Base-by-base conservation (phyloP, 2,797 vertebrate species). In the Margarornis squamiger region DNA sequence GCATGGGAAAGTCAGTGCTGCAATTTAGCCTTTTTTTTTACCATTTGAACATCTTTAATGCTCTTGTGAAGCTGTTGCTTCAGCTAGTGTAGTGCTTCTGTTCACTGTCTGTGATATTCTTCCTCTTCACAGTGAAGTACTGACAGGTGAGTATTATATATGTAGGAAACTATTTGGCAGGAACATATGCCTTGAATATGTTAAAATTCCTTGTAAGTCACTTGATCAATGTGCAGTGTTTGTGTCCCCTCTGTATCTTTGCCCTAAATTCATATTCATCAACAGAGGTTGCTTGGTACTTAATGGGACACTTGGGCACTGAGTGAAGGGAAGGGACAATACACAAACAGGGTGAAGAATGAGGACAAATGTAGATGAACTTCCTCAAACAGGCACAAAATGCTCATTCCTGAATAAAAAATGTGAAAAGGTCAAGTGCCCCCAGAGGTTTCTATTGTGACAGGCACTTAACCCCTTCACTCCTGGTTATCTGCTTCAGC, bases 401-500 rank as follows among this genome's bases (percentile, higher is more conserved):
- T 95, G 94, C 94, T 78, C 93, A 95, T 96, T 97, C 94, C 94
- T 95, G 92, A 95, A 96, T 94, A 95, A 96, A 92, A 94, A 92
- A 93, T 95, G 95, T 97, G 95, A 92, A 96, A 96, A 97, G 95
- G 96, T 96, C 97, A 97, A 96, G 95, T 93, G 95, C 94, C 93
- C 95, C 96, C 95, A 95, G 94, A 97, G 96, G 94, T 84, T 96
- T 96, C 95, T 96, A 96, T 97, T 97, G 97, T 97, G 96, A 96
- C 95, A 96, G 93, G 95, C 96, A 97, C 95, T 97, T 97, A 97
- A 97, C 96, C 96, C 96, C 90, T 95, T 96, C 94, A 87, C 93
- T 96, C 91, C 96, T 95, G 93, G 93, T 97, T 97, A 96, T 96
- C 96, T 95, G 95, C 95, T 95, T 97, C 93, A 96, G 92, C 96